A percentile compares a stretch with the other conserved stretches of the same genome.
These are phyloP conservation scores for Meiosimyza platycephala DNA, from an alignment of 2,888 invertebrate species.

Conservation along the genomic window DNA sequence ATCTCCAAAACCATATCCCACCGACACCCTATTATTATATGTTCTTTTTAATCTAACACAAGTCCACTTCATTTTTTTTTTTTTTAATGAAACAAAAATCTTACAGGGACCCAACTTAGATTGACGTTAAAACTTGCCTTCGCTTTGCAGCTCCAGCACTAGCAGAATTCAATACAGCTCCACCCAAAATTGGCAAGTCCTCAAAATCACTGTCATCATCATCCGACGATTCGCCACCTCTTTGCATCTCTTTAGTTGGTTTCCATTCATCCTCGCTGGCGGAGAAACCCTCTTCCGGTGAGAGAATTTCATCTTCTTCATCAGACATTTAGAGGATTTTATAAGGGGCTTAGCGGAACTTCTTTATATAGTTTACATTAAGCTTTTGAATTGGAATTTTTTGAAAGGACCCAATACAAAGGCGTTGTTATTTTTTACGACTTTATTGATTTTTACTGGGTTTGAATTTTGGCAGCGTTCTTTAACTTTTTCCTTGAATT, in stretches of 20 bases:
- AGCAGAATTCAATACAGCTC: slow-evolving; percentile 39
- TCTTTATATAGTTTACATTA: neutral
- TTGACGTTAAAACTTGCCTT: slow-evolving; percentile 43
- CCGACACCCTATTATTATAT: too few relatives aligned
- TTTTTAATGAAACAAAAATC: too few relatives aligned
- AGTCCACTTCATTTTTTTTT: too few relatives aligned
- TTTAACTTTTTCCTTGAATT: neutral
- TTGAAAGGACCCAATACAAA: too few relatives aligned
- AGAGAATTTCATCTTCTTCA: slow-evolving; percentile 60
- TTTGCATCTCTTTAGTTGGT: slow-evolving; percentile 53
- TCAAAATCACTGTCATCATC: slow-evolving; percentile 65
- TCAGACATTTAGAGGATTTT: slow-evolving; percentile 56
- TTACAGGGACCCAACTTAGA: too few relatives aligned
- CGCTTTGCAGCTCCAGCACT: slow-evolving; percentile 42
- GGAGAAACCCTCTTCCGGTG: slow-evolving; percentile 60
- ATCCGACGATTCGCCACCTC: slow-evolving; percentile 63
- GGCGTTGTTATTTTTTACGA: too few relatives aligned
- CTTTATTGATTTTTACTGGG: slow-evolving; percentile 20
- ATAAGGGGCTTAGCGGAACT: neutral
- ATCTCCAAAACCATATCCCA: too few relatives aligned
- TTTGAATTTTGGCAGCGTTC: neutral
- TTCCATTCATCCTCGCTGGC: slow-evolving; percentile 66
- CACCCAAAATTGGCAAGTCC: slow-evolving; percentile 43
- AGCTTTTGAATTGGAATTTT: neutral
- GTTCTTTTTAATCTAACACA: too few relatives aligned